phyloP scores from a whole-genome alignment of 1,140 invertebrate species.

The Drosophila quadrilineata region DNA sequence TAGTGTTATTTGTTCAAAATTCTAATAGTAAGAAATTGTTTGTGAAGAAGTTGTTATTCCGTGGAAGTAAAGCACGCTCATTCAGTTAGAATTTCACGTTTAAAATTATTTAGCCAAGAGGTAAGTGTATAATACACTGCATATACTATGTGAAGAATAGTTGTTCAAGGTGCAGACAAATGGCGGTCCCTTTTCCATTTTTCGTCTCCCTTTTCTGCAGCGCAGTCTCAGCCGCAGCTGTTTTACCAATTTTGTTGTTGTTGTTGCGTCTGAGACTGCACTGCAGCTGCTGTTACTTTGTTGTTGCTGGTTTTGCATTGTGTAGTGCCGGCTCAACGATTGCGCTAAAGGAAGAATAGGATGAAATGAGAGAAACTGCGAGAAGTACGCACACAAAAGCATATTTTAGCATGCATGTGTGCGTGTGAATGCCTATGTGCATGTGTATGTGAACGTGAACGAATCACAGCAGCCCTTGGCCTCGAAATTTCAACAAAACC shows the following conservation, averaged over 20 bases:
- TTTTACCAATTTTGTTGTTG: slow-evolving; percentile 58
- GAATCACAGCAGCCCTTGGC: slow-evolving; percentile 43
- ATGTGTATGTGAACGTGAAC: not conserved
- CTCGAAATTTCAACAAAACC: not conserved
- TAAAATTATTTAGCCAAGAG: slow-evolving; percentile 11
- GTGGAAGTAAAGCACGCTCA: not conserved
- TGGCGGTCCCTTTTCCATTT: not conserved
- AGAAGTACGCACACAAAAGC: slow-evolving; percentile 15
- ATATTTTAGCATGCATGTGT: not conserved
- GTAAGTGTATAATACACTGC: slow-evolving; percentile 9
- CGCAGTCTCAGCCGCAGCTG: slow-evolving; percentile 46
- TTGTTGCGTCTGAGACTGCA: not conserved
- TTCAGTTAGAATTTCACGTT: slow-evolving; percentile 5
- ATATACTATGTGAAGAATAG: not conserved
- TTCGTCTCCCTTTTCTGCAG: not conserved
- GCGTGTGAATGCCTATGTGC: not conserved
- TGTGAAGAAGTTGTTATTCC: not conserved
- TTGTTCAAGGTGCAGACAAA: not conserved
- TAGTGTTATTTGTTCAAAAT: slow-evolving; percentile 14
- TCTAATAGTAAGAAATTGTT: not conserved
- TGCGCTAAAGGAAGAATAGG: slow-evolving; percentile 31
- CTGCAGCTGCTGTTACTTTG: not conserved
- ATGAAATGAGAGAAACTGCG: slow-evolving; percentile 11
- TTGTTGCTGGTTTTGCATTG: slow-evolving; percentile 31
- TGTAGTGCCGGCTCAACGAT: slow-evolving; percentile 14